Conservation (phyloP, 2,888 invertebrate species). For the Rhingia campestris region DNA sequence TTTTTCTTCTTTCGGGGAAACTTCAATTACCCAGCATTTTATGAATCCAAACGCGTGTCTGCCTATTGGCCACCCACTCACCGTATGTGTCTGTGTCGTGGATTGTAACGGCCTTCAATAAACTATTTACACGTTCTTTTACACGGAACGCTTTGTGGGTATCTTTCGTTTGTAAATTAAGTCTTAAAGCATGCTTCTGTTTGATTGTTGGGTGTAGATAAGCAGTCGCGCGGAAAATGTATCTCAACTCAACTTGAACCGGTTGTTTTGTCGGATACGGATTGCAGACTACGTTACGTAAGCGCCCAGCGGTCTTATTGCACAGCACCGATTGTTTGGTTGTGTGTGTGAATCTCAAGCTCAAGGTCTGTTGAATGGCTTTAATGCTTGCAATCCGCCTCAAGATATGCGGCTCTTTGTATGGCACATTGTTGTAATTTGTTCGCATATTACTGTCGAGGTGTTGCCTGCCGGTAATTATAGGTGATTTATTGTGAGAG, state of each 20-base stretch:
- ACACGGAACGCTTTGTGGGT: not conserved
- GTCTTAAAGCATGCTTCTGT: constrained; percentile 8
- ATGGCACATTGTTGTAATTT: constrained; percentile 1
- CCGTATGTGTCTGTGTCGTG: not conserved
- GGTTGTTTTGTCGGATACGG: not conserved
- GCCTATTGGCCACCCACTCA: constrained; percentile 1
- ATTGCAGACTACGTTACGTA: not conserved
- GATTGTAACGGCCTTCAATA: too few species aligned
- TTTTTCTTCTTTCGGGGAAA: constrained; percentile 2
- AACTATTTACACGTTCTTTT: not conserved
- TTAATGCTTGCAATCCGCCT: not conserved
- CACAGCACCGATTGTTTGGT: too few species aligned
- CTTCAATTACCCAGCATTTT: constrained; percentile 21
- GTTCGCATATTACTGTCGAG: constrained; percentile 38
- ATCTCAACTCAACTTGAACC: constrained; percentile 38
- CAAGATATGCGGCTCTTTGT: too few species aligned
- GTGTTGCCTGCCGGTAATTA: constrained; percentile 20
- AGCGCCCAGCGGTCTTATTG: too few species aligned
- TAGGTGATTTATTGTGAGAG: constrained; percentile 6
- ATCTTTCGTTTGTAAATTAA: not conserved
- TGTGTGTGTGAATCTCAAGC: constrained; percentile 38
- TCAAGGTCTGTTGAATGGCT: constrained; percentile 42
- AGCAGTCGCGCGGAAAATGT: constrained; percentile 25
- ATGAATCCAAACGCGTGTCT: too few species aligned
- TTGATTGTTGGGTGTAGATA: constrained; percentile 7